phyloP scores from a whole-genome alignment of 1,140 invertebrate species.

The Diabrotica undecimpunctata region DNA sequence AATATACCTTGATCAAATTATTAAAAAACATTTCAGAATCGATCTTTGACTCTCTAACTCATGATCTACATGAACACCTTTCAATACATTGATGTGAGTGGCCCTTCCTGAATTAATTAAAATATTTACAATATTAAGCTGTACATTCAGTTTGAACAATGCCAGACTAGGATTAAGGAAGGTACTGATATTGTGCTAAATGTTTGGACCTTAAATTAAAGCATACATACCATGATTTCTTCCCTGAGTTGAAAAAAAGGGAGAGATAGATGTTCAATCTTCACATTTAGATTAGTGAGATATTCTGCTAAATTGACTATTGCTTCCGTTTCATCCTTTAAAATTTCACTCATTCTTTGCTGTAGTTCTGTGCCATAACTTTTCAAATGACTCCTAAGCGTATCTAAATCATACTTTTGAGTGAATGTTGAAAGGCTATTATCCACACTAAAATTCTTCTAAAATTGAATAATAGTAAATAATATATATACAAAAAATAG shows the following conservation, averaged over 20 bases:
- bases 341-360: constrained; percentile 38
- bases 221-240: constrained; percentile 34
- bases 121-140: too few species aligned
- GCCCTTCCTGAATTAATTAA: too few species aligned
- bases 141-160: too few species aligned
- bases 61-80: too few species aligned
- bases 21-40: too few species aligned
- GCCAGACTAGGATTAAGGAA: too few species aligned
- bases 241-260: constrained; percentile 39
- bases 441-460: constrained; percentile 39
- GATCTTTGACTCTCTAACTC: too few species aligned
- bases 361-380: constrained; percentile 38
- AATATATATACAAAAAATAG: constrained; percentile 6
- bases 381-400: constrained; percentile 36
- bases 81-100: too few species aligned
- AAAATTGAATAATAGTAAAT: constrained; percentile 12
- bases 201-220: too few species aligned
- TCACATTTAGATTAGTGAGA: constrained; percentile 40
- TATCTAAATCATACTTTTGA: constrained; percentile 39
- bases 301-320: constrained; percentile 43
- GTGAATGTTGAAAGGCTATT: constrained; percentile 36
- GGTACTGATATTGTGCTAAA: too few species aligned
- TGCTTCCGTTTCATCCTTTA: constrained; percentile 43
- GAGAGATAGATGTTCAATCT: constrained; percentile 37
- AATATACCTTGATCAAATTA: too few species aligned